Base-by-base conservation (phyloP, 2,888 invertebrate genomes). In the Mamestra brassicae region DNA sequence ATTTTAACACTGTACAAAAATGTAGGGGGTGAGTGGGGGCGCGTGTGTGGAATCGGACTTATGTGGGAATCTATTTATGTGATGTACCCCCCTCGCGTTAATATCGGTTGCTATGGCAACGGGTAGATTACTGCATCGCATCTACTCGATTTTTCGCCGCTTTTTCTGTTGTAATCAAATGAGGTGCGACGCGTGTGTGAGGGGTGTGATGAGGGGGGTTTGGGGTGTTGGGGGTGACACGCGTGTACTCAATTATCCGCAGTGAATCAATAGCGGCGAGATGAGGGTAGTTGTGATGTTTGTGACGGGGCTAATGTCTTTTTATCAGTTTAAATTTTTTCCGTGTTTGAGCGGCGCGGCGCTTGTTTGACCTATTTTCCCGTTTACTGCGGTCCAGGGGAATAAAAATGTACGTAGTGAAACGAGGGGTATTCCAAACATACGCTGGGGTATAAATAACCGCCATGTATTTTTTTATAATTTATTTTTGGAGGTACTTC, bases 161-260 rank as follows among this genome's bases (percentile, higher is more conserved):
- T 96, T 96, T 96, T 96, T 96, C 95, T 95, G 95, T 95, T 95
- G 96, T 96, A 96, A 96, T 96, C 95, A 96, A 96, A 96, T 96
- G 96, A 96, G 96, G 96, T 95, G 96, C 94, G 92, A 90, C 92
- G 91, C 90, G 94, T 92, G 94, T 93, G 94, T 91, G 92, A 85
- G 84, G 85, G 80, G 81, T 78, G 79, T 81, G 81, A 76, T 74
- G 74, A 71, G 75, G 77, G 87, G 89, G 82, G 61, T 57, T 26
- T 80, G 82, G 80, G 87, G 84, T 82, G 72, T 74, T 80, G 89
- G 91, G 90, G 92, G 92, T 92, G 95, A 92, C 95, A 96, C 95
- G 96, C 96, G 95, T 95, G 96, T 96, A 95, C 95, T 96, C 96
- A 96, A 96, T 96, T 96, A 96, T 95, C 95, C 94, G 96, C 96